Conservation (phyloP, 2,888 invertebrate species). For the Pecten maximus region DNA sequence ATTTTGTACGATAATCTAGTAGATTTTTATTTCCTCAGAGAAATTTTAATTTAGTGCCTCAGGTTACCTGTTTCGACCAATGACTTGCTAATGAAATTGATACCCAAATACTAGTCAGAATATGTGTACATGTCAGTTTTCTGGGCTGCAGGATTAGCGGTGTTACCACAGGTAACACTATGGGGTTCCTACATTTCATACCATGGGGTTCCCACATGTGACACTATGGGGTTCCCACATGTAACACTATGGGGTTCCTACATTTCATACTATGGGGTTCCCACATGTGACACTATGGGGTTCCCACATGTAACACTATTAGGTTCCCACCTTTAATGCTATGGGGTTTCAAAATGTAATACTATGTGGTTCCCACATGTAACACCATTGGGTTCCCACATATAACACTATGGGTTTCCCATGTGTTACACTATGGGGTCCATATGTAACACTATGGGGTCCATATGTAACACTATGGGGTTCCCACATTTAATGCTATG, state of each 20-base stretch:
- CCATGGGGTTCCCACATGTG: no score
- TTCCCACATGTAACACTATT: no score
- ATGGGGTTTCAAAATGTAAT: not conserved
- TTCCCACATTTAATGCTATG: not conserved
- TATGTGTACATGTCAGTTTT: no score
- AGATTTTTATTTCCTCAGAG: not conserved
- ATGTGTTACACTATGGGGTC: not conserved
- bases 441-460: not conserved
- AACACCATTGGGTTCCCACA: not conserved
- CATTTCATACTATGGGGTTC: no score
- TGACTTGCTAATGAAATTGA: not conserved
- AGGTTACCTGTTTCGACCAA: not conserved
- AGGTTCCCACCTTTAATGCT: no score
- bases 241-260: no score
- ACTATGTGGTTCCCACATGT: not conserved
- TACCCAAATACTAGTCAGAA: not conserved
- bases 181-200: no score
- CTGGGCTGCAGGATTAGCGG: no score
- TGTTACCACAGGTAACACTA: no score
- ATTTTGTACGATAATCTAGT: not conserved
- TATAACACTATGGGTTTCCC: not conserved
- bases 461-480: not conserved
- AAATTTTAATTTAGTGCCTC: not conserved
- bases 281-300: no score
- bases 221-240: no score